A percentile compares a stretch with the other conserved stretches of the same genome.
Conservation (phyloP, 2,797 vertebrate genomes). For the Eidolon dupreanum region DNA sequence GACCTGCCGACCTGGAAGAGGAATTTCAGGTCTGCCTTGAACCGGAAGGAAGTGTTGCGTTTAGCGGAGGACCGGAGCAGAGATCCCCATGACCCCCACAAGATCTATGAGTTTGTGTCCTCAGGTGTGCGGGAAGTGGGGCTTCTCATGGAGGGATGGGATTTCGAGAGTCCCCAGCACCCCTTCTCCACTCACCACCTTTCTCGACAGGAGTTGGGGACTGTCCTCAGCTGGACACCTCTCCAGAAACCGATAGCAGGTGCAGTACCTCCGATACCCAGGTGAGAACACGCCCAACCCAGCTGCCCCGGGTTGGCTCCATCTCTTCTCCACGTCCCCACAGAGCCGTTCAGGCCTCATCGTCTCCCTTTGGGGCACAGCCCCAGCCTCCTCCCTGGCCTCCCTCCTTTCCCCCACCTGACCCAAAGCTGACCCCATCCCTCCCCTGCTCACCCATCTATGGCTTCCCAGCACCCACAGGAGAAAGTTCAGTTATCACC, state of each 20-base stretch:
- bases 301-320: no score
- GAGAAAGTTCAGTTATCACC: neutral
- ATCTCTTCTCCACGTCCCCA: neutral
- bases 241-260: neutral
- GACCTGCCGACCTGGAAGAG: constrained; percentile 93
- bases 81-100: constrained; percentile 89
- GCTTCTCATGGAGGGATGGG: neutral
- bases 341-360: neutral
- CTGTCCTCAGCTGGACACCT: neutral
- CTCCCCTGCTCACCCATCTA: neutral
- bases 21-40: constrained; percentile 93
- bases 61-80: constrained; percentile 87
- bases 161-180: neutral
- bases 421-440: neutral
- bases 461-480: neutral
- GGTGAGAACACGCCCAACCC: neutral
- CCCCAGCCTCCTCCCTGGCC: neutral
- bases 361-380: neutral
- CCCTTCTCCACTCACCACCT: neutral
- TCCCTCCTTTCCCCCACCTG: neutral
- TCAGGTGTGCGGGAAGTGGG: constrained; percentile 39
- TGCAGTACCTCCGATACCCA: neutral
- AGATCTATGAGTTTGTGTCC: constrained; percentile 86
- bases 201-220: neutral
- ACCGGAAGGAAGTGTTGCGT: constrained; percentile 87